Percentiles rank a stretch among this genome's conserved stretches.
phyloP scores from a whole-genome alignment of 1,140 invertebrate genomes.

The Oreohelix idahoensis region DNA sequence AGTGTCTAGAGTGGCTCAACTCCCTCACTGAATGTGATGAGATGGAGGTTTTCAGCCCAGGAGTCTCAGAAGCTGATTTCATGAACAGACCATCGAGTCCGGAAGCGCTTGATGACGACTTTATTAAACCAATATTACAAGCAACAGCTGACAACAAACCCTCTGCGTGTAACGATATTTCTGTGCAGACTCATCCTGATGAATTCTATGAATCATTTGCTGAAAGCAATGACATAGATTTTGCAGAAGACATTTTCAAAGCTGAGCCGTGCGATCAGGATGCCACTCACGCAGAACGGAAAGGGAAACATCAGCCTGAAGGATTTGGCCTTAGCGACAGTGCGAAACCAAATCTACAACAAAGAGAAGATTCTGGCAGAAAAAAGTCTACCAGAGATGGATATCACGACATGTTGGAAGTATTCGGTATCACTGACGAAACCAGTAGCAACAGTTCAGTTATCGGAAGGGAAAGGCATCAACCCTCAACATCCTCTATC shows the following conservation, averaged over 20 bases:
- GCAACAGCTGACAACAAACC: background rate
- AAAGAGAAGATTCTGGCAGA: background rate
- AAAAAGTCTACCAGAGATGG: constrained; percentile 11
- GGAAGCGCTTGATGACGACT: background rate
- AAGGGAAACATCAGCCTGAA: background rate
- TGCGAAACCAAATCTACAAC: background rate
- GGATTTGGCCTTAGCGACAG: background rate
- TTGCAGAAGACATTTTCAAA: background rate
- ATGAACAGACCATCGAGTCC: constrained; percentile 1
- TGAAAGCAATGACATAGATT: background rate
- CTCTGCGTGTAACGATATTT: background rate
- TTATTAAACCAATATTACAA: background rate
- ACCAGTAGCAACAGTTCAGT: background rate
- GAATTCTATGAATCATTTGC: background rate
- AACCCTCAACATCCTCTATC: constrained; percentile 21
- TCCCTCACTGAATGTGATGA: background rate
- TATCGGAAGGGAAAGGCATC: background rate
- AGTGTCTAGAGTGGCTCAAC: constrained; percentile 22
- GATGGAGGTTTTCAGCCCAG: background rate
- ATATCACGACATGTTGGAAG: constrained; percentile 31
- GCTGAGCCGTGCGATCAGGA: background rate
- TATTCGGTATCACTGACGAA: constrained; percentile 29
- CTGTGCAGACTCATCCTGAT: background rate
- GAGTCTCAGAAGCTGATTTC: background rate
- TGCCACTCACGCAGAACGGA: background rate